Evolutionary conservation across 2,113 vertebrate species (phyloP).

Genomic region (Amblyopsis rosae): DNA sequence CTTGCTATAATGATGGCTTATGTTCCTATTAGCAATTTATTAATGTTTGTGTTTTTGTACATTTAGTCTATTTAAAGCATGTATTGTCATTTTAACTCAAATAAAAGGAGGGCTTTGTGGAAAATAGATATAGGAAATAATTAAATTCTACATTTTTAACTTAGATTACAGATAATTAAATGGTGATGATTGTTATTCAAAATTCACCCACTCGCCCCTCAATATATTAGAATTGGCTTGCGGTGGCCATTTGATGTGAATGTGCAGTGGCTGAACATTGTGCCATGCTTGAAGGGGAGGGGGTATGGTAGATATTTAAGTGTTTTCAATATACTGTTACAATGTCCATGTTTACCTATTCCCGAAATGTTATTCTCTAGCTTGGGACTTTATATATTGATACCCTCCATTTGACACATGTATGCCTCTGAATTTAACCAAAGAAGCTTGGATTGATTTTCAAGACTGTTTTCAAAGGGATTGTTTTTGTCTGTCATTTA

Average conservation of each 20-base stretch:
- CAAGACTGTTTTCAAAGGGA: slow-evolving; percentile 70
- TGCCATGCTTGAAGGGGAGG: slow-evolving; percentile 35
- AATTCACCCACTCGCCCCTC: slow-evolving; percentile 9
- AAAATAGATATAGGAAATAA: slow-evolving; percentile 42
- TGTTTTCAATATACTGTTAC: slow-evolving; percentile 36
- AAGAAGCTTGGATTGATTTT: slow-evolving; percentile 65
- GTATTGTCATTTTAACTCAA: slow-evolving; percentile 45
- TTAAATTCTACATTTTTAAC: slow-evolving; percentile 15
- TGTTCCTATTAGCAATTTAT: slow-evolving; percentile 25
- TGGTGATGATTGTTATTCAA: background rate
- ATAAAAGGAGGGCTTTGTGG: slow-evolving; percentile 19
- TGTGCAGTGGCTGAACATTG: slow-evolving; percentile 19
- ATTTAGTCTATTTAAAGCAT: slow-evolving; percentile 73
- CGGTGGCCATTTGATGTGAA: slow-evolving; percentile 24
- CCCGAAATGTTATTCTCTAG: slow-evolving; percentile 31
- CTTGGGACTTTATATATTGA: slow-evolving; percentile 10
- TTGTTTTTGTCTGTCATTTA: slow-evolving; percentile 49
- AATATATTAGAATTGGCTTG: slow-evolving; percentile 9
- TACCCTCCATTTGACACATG: slow-evolving; percentile 30
- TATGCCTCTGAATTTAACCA: slow-evolving; percentile 72
- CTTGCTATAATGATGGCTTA: slow-evolving; percentile 45
- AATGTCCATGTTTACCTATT: slow-evolving; percentile 51
- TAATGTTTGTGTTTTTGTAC: slow-evolving; percentile 52
- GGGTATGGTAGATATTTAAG: slow-evolving; percentile 49
- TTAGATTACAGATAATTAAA: slow-evolving; percentile 18